Percentiles rank a stretch among this genome's conserved stretches.
Conservation (phyloP, 1,140 invertebrate genomes). For the Argopecten irradians region DNA sequence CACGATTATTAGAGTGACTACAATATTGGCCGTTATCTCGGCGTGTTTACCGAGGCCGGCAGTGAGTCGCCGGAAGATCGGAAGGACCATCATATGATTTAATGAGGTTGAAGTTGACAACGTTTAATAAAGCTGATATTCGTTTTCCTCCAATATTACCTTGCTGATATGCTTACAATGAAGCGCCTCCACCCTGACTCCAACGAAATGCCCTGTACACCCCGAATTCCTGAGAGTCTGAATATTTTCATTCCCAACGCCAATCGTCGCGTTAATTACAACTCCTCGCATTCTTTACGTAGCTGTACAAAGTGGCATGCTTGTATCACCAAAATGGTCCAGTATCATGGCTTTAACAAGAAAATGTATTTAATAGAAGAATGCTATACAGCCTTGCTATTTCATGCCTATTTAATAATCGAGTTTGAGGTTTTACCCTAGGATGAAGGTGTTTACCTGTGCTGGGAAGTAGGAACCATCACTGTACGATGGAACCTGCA, state of each 20-base stretch:
- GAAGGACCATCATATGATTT: neutral
- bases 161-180: neutral
- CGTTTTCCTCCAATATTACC: neutral
- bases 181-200: neutral
- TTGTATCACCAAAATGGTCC: neutral
- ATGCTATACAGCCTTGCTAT: neutral
- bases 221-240: neutral
- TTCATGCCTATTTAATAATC: neutral
- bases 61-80: neutral
- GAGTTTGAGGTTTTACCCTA: neutral
- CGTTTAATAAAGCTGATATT: conserved; percentile 12
- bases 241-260: conserved; percentile 10
- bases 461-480: neutral
- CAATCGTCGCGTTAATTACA: neutral
- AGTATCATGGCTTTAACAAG: neutral
- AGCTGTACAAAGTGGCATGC: neutral
- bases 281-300: neutral
- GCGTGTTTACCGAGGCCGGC: neutral
- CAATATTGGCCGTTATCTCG: neutral
- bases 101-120: conserved; percentile 21
- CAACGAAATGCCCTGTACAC: neutral
- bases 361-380: neutral
- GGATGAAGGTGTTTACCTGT: neutral
- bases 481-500: neutral
- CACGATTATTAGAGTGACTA: neutral